A percentile compares a stretch with the other conserved stretches of the same genome.
These are phyloP conservation scores for Stegodyphus mimosarum DNA, from an alignment of 1,140 invertebrate genomes.

Conservation along the genomic window DNA sequence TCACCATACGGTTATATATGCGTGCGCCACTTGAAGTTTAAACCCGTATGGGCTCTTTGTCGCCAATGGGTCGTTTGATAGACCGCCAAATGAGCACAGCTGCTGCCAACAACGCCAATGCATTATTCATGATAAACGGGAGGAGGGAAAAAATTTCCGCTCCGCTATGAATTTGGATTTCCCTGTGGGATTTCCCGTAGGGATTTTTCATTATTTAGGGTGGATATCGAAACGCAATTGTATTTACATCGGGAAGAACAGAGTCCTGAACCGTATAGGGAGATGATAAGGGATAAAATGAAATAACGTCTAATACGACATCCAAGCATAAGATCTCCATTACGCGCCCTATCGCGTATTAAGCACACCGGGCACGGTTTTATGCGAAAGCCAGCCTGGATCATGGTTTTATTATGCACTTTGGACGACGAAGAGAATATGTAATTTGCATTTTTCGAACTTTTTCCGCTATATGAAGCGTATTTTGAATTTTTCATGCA, in stretches of 20 bases:
- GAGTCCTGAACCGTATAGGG: background rate
- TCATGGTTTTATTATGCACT: constrained; percentile 59
- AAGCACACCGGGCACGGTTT: constrained; percentile 36
- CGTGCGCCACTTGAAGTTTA: too few species aligned
- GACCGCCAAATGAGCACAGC: constrained; percentile 46
- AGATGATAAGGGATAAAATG: background rate
- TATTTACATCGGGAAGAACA: constrained; percentile 15
- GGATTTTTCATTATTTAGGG: constrained; percentile 60
- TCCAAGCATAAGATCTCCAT: background rate
- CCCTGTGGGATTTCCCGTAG: constrained; percentile 58
- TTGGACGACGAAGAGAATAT: constrained; percentile 2
- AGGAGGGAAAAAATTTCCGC: background rate
- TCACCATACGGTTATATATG: too few species aligned
- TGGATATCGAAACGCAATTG: constrained; percentile 56
- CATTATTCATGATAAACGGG: constrained; percentile 51
- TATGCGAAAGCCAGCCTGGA: background rate
- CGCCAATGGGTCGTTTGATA: constrained; percentile 55
- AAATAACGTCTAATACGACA: constrained; percentile 22
- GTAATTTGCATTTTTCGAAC: constrained; percentile 51
- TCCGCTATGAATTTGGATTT: constrained; percentile 58
- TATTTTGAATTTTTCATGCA: constrained; percentile 30
- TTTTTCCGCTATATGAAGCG: background rate
- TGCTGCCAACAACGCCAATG: constrained; percentile 46
- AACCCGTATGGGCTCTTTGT: constrained; percentile 4
- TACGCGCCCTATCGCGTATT: background rate